Percentiles rank a stretch among this genome's conserved stretches.
Evolutionary conservation across 1,140 invertebrate genomes (phyloP).

Genomic region (Anoplolepis gracilipes): DNA sequence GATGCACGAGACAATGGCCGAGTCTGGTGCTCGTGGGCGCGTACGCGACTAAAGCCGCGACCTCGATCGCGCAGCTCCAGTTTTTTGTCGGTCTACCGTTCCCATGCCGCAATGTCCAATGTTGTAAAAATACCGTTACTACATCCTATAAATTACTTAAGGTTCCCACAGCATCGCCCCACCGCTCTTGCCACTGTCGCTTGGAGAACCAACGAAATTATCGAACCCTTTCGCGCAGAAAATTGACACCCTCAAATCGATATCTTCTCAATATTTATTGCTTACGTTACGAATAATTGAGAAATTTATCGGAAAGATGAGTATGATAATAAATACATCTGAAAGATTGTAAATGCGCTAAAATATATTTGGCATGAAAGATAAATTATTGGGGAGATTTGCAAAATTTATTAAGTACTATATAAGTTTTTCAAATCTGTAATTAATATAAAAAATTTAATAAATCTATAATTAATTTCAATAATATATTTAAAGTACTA

Average conservation of each 20-base stretch:
- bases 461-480: no score
- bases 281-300: neutral
- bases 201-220: conserved; percentile 53
- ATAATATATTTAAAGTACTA: no score
- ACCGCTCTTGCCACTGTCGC: conserved; percentile 8
- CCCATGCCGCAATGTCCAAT: conserved; percentile 80
- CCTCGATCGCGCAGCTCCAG: conserved; percentile 80
- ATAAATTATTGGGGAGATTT: neutral
- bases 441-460: no score
- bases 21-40: conserved; percentile 81
- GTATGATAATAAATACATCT: neutral
- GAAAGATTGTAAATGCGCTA: neutral
- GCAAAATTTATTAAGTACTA: neutral
- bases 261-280: conserved; percentile 36
- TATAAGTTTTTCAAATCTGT: no score
- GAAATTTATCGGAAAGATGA: neutral
- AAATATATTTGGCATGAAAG: neutral
- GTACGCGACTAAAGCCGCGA: conserved; percentile 80
- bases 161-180: conserved; percentile 76
- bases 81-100: conserved; percentile 80
- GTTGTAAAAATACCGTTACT: conserved; percentile 79
- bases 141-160: conserved; percentile 81
- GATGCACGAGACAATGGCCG: conserved; percentile 78
- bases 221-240: conserved; percentile 60
- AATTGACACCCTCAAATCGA: conserved; percentile 66